phyloP scores from a whole-genome alignment of 1,140 invertebrate genomes.

The Goniozus legneri region DNA sequence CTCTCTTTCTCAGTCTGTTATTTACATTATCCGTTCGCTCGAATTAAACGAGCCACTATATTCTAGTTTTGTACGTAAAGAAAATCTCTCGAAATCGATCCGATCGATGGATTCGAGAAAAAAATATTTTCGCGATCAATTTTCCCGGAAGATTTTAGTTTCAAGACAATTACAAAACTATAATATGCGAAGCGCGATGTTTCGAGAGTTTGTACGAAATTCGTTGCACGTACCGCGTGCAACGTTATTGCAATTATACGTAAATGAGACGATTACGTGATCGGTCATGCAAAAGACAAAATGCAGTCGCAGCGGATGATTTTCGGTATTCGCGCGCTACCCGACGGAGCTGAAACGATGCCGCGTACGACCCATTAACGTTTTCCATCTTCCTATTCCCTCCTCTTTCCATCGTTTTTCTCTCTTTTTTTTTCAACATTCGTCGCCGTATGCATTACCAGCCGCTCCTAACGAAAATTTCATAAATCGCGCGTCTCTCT shows the following conservation, averaged over 20 bases:
- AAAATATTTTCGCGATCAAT: background rate
- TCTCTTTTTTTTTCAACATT: background rate
- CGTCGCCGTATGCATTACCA: background rate
- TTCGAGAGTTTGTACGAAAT: too few relatives aligned
- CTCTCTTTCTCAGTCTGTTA: background rate
- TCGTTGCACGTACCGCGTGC: slow-evolving; percentile 24
- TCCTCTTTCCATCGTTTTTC: background rate
- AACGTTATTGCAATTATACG: slow-evolving; percentile 27
- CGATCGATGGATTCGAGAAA: background rate
- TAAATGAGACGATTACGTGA: slow-evolving; percentile 27
- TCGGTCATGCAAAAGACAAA: slow-evolving; percentile 20
- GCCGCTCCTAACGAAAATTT: too few relatives aligned
- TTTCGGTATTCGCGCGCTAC: slow-evolving; percentile 15
- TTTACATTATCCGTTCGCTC: slow-evolving; percentile 1
- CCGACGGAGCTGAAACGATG: too few relatives aligned
- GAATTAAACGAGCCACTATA: slow-evolving; percentile 1
- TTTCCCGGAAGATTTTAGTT: too few relatives aligned
- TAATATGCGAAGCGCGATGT: background rate
- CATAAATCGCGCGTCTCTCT: too few relatives aligned
- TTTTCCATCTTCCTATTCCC: background rate
- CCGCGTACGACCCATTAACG: slow-evolving; percentile 5
- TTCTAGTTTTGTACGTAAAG: background rate
- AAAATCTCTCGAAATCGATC: background rate
- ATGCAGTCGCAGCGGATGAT: background rate
- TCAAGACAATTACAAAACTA: too few relatives aligned